Conservation (phyloP, 2,797 vertebrate species). For the Antrozous pallidus region DNA sequence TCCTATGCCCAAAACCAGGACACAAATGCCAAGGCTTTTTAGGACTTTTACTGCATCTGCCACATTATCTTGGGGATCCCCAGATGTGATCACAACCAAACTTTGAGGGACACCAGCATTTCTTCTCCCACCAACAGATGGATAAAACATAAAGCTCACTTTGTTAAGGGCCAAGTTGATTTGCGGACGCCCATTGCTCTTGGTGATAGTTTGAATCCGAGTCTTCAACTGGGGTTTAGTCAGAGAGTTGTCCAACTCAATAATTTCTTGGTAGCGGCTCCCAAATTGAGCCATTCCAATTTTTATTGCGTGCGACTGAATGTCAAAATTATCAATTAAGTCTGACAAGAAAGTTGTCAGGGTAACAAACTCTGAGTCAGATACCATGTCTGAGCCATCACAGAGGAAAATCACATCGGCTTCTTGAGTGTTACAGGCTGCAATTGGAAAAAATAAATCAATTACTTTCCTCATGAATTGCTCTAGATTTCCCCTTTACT, state of each 20-base stretch:
- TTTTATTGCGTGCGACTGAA: conserved; percentile 69
- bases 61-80: conserved; percentile 46
- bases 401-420: conserved; percentile 79
- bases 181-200: conserved; percentile 31
- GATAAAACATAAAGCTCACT: conserved; percentile 64
- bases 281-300: conserved; percentile 77
- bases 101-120: conserved; percentile 67
- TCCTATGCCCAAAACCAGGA: conserved; percentile 75
- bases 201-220: conserved; percentile 39
- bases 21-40: conserved; percentile 65
- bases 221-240: conserved; percentile 50
- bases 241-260: conserved; percentile 56
- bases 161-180: conserved; percentile 63
- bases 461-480: not conserved
- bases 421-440: conserved; percentile 75
- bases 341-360: conserved; percentile 73
- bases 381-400: conserved; percentile 74
- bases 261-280: conserved; percentile 55
- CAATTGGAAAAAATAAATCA: conserved; percentile 14
- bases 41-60: conserved; percentile 50
- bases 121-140: conserved; percentile 64
- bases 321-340: conserved; percentile 67
- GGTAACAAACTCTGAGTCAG: conserved; percentile 58
- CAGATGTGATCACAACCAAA: conserved; percentile 74
- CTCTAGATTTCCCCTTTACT: not conserved